A percentile compares a stretch with the other conserved stretches of the same genome.
These are phyloP conservation scores for Syngnathus rostellatus DNA, from an alignment of 2,797 vertebrate species.

Conservation along the genomic window DNA sequence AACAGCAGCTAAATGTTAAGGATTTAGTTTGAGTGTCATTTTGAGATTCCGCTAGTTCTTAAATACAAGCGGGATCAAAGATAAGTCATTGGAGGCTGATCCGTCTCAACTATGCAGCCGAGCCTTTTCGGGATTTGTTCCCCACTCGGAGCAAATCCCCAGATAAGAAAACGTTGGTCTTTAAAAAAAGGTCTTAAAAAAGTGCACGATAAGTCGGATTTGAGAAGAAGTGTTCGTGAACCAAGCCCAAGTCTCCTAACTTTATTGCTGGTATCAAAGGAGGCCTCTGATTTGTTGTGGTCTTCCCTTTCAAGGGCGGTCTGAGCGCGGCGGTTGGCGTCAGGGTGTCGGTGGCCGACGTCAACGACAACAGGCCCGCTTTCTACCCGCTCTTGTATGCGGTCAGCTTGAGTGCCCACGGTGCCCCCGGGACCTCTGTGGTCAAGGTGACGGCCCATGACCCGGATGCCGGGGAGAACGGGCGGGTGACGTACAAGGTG, in stretches of 20 bases:
- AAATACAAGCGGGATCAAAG: not conserved
- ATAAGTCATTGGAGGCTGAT: not conserved
- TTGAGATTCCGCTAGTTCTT: not conserved
- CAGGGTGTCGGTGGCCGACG: constrained; percentile 81
- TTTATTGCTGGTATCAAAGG: no score
- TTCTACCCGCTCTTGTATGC: constrained; percentile 91
- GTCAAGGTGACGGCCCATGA: constrained; percentile 87
- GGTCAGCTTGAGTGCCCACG: constrained; percentile 87
- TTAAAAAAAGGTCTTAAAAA: not conserved
- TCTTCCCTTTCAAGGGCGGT: constrained; percentile 73
- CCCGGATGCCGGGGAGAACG: constrained; percentile 83
- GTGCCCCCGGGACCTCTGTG: constrained; percentile 84
- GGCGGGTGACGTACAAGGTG: constrained; percentile 80
- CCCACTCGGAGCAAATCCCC: not conserved
- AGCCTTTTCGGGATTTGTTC: not conserved
- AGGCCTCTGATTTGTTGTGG: no score
- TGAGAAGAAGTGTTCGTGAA: not conserved
- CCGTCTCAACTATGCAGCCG: not conserved
- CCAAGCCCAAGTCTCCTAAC: constrained; percentile 28
- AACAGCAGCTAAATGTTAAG: not conserved
- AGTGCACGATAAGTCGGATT: not conserved
- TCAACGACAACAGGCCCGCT: constrained; percentile 87
- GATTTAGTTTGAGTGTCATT: not conserved
- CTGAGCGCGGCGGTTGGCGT: constrained; percentile 80
- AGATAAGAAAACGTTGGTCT: not conserved